Base-by-base conservation (phyloP, 2,113 vertebrate genomes). In the Grallaria varia region DNA sequence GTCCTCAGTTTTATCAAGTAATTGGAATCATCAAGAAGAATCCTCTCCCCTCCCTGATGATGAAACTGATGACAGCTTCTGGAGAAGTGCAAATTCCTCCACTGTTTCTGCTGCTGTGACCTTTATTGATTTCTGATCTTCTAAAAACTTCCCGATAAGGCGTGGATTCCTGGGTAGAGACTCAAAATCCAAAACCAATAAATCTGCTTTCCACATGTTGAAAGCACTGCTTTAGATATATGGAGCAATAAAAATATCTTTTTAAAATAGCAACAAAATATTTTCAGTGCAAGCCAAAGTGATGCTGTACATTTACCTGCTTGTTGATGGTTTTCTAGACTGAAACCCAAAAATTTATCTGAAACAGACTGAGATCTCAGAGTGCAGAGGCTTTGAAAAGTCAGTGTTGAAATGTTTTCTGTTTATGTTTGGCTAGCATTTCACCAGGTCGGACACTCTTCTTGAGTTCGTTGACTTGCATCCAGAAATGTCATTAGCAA, bases 401-500 rank as follows among this genome's bases (percentile, higher is more conserved):
- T 39, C 67, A 62, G 9, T 30, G 39, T 20, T 83, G 42, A 79
- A 64, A 75, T 69, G 18, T 82, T 75, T 91, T 58, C 40, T 68
- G 9, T 31, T 68, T 75, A 15, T 64, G 23, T 74, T 85, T 58
- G n/a, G 45, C 24, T 52, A 88, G 24, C 1, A 2, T 74, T 95
- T 90, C 10, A 4, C 31, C n/a, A 84, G 25, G 28, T 50, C 1
- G 1, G 49, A 87, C 30, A 50, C 13, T 62, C 31, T 84, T 93
- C 68, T 93, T 49, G 42, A 62, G 50, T 79, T 94, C 59, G 90
- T 42, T 93, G 84, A 95, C 49, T 74, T 14, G 3, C 31, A 76
- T 77, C 79, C 93, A 95, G 76, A 84, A 90, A 94, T 52, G 31
- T 83, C 78, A 88, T 92, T 86, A 94, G 53, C 78, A 68, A 90